Evolutionary conservation across 2,113 vertebrate genomes (phyloP).

Genomic region (Nycticryphes semicollaris): DNA sequence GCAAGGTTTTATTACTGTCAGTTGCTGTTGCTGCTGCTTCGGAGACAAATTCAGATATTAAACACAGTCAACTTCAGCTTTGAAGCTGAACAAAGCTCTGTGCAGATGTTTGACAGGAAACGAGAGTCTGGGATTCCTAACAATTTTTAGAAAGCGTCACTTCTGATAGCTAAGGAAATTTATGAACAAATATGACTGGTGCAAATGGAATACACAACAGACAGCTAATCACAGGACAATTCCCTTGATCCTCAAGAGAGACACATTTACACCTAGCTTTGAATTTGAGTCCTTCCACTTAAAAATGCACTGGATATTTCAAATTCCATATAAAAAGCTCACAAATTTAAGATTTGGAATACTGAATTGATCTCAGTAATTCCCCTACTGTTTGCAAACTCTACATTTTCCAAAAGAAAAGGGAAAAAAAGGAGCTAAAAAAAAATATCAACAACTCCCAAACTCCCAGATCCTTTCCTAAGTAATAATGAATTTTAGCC

Average conservation of each 20-base stretch:
- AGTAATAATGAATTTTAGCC: neutral
- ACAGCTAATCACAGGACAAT: neutral
- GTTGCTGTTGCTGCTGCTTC: conserved; percentile 15
- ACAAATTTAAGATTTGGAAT: neutral
- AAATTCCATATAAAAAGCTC: neutral
- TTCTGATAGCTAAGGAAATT: neutral
- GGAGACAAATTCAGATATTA: conserved; percentile 48
- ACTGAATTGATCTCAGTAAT: neutral
- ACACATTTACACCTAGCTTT: neutral
- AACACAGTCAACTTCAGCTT: conserved; percentile 9
- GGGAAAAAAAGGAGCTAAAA: neutral
- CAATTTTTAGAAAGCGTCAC: neutral
- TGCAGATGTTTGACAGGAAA: conserved; percentile 46
- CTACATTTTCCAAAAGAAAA: neutral
- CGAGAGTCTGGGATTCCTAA: neutral
- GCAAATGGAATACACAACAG: neutral
- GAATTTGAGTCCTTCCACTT: neutral
- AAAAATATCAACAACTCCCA: neutral
- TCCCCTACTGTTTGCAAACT: neutral
- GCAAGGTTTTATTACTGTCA: conserved; percentile 17
- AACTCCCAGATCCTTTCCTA: neutral
- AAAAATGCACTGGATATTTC: neutral
- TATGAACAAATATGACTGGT: neutral
- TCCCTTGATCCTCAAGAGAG: neutral
- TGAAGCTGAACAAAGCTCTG: conserved; percentile 7